Evolutionary conservation across 1,140 invertebrate species (phyloP).

Genomic region (Uloborus diversus): DNA sequence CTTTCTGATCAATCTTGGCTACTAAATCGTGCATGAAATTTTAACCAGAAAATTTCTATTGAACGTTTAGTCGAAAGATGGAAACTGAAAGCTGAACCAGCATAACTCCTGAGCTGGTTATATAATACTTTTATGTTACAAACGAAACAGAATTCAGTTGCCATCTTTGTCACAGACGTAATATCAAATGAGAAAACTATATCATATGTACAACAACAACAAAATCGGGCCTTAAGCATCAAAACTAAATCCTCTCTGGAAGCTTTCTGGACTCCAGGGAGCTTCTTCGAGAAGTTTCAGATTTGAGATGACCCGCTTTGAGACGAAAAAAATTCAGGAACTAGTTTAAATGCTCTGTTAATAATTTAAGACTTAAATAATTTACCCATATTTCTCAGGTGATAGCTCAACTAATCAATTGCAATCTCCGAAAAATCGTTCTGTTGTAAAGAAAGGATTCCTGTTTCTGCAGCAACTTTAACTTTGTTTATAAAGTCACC

Average conservation of each 20-base stretch:
- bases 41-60: no score
- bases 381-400: neutral
- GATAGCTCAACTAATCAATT: neutral
- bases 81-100: constrained; percentile 8
- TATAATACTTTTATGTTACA: constrained; percentile 52
- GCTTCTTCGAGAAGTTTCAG: neutral
- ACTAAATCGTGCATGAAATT: no score
- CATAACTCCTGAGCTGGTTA: constrained; percentile 27
- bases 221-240: neutral
- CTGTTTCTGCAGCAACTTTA: no score
- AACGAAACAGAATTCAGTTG: constrained; percentile 28
- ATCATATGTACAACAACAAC: neutral
- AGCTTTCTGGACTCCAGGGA: neutral
- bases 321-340: neutral
- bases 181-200: neutral
- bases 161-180: neutral
- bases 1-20: no score
- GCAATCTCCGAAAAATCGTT: no score
- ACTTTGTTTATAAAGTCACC: no score
- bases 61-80: no score
- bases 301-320: neutral
- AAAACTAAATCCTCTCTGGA: neutral
- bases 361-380: neutral
- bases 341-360: neutral
- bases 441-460: no score